A percentile compares a stretch with the other conserved stretches of the same genome.
These are phyloP conservation scores for Brachymystax lenok DNA, from an alignment of 2,797 vertebrate species.

Conservation along the genomic window DNA sequence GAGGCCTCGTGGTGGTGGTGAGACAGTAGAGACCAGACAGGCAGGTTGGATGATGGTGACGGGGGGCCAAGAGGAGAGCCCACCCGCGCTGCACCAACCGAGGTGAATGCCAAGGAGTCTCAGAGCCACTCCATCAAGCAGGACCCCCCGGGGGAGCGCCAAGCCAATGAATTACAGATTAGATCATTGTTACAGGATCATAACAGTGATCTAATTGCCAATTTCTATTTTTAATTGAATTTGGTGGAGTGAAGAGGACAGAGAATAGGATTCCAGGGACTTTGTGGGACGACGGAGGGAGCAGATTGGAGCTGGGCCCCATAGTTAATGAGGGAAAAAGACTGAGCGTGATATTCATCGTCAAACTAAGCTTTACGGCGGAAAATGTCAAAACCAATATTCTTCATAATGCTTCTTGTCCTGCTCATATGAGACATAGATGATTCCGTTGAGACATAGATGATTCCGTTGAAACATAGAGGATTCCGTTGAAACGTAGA, in stretches of 20 bases:
- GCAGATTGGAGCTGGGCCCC: slow-evolving; percentile 46
- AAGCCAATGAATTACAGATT: slow-evolving; percentile 80
- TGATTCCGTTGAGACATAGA: neutral
- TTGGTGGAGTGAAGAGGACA: slow-evolving; percentile 77
- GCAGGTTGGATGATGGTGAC: slow-evolving; percentile 19
- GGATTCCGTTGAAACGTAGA: neutral
- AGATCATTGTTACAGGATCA: slow-evolving; percentile 83
- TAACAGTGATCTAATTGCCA: slow-evolving; percentile 81
- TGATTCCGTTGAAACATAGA: neutral
- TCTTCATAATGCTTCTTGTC: slow-evolving; percentile 13
- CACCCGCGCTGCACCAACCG: slow-evolving; percentile 22
- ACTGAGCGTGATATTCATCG: slow-evolving; percentile 48
- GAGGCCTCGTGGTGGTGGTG: slow-evolving; percentile 30
- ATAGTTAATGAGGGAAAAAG: slow-evolving; percentile 50
- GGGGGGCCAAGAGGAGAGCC: neutral
- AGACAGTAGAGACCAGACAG: slow-evolving; percentile 18
- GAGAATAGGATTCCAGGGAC: slow-evolving; percentile 68
- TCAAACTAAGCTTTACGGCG: slow-evolving; percentile 47
- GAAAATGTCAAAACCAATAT: slow-evolving; percentile 39
- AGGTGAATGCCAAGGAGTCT: slow-evolving; percentile 68
- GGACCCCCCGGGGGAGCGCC: slow-evolving; percentile 51
- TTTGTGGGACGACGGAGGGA: slow-evolving; percentile 31
- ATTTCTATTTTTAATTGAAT: slow-evolving; percentile 85
- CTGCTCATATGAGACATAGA: neutral
- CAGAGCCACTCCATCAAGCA: slow-evolving; percentile 59